Evolutionary conservation across 2,888 invertebrate species (phyloP).

Genomic region (Abrostola triplasia): DNA sequence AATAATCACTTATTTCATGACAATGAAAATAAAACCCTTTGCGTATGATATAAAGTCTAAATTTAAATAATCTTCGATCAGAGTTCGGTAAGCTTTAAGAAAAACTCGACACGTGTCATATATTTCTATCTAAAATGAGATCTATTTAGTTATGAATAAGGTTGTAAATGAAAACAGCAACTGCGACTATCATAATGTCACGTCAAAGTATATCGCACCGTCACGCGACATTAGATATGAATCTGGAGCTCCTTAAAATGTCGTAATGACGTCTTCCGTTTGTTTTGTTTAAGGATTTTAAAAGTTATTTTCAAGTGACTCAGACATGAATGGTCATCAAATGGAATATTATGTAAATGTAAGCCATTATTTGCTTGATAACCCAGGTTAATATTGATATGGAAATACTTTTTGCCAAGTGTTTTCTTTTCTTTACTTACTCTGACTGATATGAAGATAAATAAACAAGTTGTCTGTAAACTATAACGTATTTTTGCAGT

Average conservation of each 20-base stretch:
- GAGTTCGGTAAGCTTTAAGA: slow-evolving; percentile 23
- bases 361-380: background rate
- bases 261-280: slow-evolving; percentile 75
- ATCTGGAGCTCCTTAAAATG: slow-evolving; percentile 83
- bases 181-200: slow-evolving; percentile 39
- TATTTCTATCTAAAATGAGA: slow-evolving; percentile 39
- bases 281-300: slow-evolving; percentile 52
- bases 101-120: slow-evolving; percentile 29
- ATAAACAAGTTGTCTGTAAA: too few species aligned
- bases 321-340: slow-evolving; percentile 21
- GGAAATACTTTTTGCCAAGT: too few species aligned
- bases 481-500: too few species aligned
- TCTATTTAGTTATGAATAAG: slow-evolving; percentile 34
- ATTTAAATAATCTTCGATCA: slow-evolving; percentile 10
- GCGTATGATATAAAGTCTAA: slow-evolving; percentile 13
- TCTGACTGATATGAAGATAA: too few species aligned
- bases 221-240: slow-evolving; percentile 84
- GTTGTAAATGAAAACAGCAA: slow-evolving; percentile 22
- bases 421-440: too few species aligned
- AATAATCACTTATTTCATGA: slow-evolving; percentile 33
- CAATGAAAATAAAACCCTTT: slow-evolving; percentile 17
- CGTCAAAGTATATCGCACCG: slow-evolving; percentile 74
- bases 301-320: slow-evolving; percentile 36
- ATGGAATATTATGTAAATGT: slow-evolving; percentile 2
- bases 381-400: too few species aligned